A percentile compares a stretch with the other conserved stretches of the same genome.
Evolutionary conservation across 2,888 invertebrate genomes (phyloP).

Genomic region (Drosophila barbarae): DNA sequence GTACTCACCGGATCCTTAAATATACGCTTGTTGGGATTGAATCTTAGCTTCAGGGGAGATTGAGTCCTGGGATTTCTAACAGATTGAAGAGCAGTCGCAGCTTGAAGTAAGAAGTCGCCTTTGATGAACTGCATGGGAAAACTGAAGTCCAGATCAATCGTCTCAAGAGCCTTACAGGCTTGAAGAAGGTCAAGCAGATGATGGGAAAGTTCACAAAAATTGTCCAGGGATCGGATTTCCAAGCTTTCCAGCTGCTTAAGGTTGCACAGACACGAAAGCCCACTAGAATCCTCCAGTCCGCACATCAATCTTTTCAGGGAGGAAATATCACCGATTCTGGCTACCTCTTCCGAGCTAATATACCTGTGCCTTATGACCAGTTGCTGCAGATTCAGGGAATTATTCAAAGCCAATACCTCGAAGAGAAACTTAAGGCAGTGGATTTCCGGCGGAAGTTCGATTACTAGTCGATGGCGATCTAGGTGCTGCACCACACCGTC

Average conservation of each 20-base stretch:
- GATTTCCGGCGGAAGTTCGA: not conserved
- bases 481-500: not conserved
- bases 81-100: not conserved
- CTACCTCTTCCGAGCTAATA: not conserved
- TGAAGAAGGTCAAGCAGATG: not conserved
- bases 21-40: not conserved
- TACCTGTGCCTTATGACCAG: conserved; percentile 6
- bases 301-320: conserved; percentile 5
- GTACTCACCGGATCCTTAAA: conserved; percentile 6
- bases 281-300: not conserved
- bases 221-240: conserved; percentile 1
- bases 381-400: not conserved
- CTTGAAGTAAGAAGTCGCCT: not conserved
- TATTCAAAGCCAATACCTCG: not conserved
- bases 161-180: not conserved
- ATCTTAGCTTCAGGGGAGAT: not conserved
- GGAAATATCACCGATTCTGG: not conserved
- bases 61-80: not conserved
- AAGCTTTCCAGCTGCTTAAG: not conserved
- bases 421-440: not conserved
- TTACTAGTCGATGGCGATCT: conserved; percentile 2
- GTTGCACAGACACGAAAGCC: not conserved
- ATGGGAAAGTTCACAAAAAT: not conserved
- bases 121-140: not conserved
- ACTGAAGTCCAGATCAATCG: not conserved